Conservation (phyloP, 2,888 invertebrate species). For the Apamea monoglypha region DNA sequence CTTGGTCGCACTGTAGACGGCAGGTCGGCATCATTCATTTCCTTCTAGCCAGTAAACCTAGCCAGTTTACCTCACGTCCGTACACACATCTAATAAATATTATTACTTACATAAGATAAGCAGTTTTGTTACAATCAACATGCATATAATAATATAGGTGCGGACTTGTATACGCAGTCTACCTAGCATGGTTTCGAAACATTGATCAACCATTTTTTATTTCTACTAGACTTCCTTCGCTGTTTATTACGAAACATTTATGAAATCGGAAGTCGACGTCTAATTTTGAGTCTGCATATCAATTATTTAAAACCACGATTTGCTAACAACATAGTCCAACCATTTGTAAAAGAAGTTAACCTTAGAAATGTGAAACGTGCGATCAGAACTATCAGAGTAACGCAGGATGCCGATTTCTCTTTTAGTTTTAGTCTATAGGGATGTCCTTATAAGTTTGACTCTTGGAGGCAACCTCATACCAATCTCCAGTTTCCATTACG, state of each 20-base stretch:
- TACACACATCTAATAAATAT: constrained; percentile 33
- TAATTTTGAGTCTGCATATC: constrained; percentile 58
- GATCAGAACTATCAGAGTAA: constrained; percentile 54
- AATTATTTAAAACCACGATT: constrained; percentile 56
- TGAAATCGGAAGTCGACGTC: constrained; percentile 62
- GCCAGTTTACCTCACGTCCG: constrained; percentile 17
- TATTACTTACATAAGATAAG: constrained; percentile 57
- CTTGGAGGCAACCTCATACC: constrained; percentile 45
- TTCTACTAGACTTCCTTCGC: constrained; percentile 70
- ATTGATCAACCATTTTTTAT: constrained; percentile 61
- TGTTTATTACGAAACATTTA: constrained; percentile 66
- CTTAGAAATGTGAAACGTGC: constrained; percentile 52
- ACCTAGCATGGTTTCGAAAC: constrained; percentile 54
- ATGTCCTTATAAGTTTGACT: constrained; percentile 62
- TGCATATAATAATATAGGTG: constrained; percentile 48
- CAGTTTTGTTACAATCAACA: constrained; percentile 48
- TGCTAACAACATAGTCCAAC: constrained; percentile 26
- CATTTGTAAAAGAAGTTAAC: constrained; percentile 17
- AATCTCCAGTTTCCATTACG: constrained; percentile 60
- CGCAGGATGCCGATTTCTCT: constrained; percentile 67
- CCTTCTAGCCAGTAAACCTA: constrained; percentile 31
- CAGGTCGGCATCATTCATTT: constrained; percentile 49
- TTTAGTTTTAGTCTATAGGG: constrained; percentile 55
- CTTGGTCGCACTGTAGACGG: constrained; percentile 48
- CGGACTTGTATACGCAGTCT: constrained; percentile 57